Conservation (phyloP, 2,797 vertebrate genomes). For the Karalla daura region DNA sequence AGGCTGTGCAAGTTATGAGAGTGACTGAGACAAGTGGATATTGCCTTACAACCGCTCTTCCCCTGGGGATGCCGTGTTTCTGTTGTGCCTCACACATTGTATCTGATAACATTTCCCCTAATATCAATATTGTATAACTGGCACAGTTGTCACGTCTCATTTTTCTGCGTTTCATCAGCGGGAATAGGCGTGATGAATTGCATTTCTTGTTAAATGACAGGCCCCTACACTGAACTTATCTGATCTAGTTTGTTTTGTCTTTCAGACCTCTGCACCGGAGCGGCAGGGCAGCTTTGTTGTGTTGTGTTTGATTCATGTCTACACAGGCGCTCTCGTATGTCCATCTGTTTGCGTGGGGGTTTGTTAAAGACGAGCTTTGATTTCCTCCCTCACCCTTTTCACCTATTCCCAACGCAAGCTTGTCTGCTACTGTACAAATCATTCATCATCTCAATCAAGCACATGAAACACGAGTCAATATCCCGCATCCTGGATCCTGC, state of each 20-base stretch:
- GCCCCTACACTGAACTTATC: conserved; percentile 33
- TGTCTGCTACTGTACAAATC: conserved; percentile 58
- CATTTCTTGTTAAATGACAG: conserved; percentile 51
- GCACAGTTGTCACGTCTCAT: conserved; percentile 52
- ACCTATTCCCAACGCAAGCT: conserved; percentile 29
- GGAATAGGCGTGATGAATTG: conserved; percentile 57
- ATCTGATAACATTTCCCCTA: conserved; percentile 62
- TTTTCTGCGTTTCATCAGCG: conserved; percentile 57
- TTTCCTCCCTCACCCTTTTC: conserved; percentile 46
- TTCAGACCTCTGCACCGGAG: conserved; percentile 36
- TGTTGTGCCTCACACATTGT: conserved; percentile 46
- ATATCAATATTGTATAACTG: conserved; percentile 71
- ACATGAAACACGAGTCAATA: conserved; percentile 63
- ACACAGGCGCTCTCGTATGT: conserved; percentile 7
- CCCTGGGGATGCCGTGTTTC: conserved; percentile 46
- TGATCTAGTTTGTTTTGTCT: conserved; percentile 51
- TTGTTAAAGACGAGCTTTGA: conserved; percentile 57
- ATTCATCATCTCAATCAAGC: conserved; percentile 65
- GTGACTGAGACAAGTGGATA: conserved; percentile 51
- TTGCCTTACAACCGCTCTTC: conserved; percentile 37
- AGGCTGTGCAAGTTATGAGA: conserved; percentile 45
- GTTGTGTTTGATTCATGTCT: conserved; percentile 40
- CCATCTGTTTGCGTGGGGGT: conserved; percentile 32
- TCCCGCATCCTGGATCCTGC: conserved; percentile 35
- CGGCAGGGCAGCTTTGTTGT: conserved; percentile 26